Evolutionary conservation across 2,888 invertebrate species (phyloP).

Genomic region (Meteorus cinctellus): DNA sequence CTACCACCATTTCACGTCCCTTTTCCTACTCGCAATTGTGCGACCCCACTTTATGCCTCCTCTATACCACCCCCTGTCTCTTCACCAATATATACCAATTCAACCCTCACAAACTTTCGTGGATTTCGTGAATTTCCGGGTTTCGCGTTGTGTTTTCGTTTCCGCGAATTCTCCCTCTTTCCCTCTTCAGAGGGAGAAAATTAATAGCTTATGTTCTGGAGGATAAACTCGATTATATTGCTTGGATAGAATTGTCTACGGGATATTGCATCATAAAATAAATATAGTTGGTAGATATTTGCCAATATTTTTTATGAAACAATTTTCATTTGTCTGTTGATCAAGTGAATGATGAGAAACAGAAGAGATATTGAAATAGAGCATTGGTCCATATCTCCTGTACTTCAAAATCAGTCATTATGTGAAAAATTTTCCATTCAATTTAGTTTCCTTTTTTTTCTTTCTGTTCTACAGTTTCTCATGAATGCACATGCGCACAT

Average conservation of each 20-base stretch:
- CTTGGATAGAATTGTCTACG: conserved; percentile 31
- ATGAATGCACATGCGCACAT: not conserved
- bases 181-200: conserved; percentile 13
- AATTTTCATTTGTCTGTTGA: too few species aligned
- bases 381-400: too few species aligned
- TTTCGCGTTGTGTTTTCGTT: conserved; percentile 43
- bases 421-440: not conserved
- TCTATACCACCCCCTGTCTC: conserved; percentile 9
- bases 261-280: conserved; percentile 32
- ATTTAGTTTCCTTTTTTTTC: not conserved
- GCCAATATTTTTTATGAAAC: not conserved
- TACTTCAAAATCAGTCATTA: not conserved
- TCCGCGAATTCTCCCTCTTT: conserved; percentile 7
- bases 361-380: too few species aligned
- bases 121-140: conserved; percentile 40
- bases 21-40: conserved; percentile 37
- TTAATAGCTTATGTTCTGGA: conserved; percentile 38
- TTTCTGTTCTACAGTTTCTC: not conserved
- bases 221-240: conserved; percentile 36
- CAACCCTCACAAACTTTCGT: conserved; percentile 32
- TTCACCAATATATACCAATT: conserved; percentile 20
- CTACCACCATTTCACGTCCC: conserved; percentile 30
- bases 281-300: not conserved
- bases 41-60: conserved; percentile 1
- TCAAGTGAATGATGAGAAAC: too few species aligned